A percentile compares a stretch with the other conserved stretches of the same genome.
These are phyloP conservation scores for Micromussa lordhowensis DNA, from an alignment of 92 coral and sea anemone genomes.

Conservation along the genomic window DNA sequence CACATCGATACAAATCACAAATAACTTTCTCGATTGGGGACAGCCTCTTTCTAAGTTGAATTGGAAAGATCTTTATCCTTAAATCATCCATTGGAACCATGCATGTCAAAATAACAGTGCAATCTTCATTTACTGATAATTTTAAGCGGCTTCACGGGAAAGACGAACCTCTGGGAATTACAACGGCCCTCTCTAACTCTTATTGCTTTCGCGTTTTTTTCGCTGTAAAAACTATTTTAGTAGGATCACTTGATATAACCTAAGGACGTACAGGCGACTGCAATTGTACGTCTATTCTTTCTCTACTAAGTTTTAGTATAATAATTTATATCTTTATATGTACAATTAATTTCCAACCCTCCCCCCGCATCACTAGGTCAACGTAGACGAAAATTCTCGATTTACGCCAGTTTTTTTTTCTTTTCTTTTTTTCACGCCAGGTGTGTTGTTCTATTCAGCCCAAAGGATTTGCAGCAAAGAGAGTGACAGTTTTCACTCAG, in stretches of 20 bases:
- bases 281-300: background rate
- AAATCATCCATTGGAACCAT: too few relatives aligned
- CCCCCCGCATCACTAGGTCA: background rate
- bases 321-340: background rate
- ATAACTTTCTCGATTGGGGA: background rate
- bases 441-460: background rate
- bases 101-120: too few relatives aligned
- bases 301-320: background rate
- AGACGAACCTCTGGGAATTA: too few relatives aligned
- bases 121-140: too few relatives aligned
- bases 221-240: too few relatives aligned
- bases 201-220: too few relatives aligned
- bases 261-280: background rate
- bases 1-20: background rate
- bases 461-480: background rate
- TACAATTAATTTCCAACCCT: background rate
- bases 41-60: background rate
- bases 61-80: too few relatives aligned
- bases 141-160: too few relatives aligned
- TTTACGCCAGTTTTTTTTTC: background rate
- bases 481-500: background rate
- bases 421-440: background rate
- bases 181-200: too few relatives aligned
- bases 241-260: too few relatives aligned
- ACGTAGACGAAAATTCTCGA: background rate